Evolutionary conservation across 2,888 invertebrate genomes (phyloP), one percentile per base, ranked within the genome.

Genomic region (Linyphia triangularis): DNA sequence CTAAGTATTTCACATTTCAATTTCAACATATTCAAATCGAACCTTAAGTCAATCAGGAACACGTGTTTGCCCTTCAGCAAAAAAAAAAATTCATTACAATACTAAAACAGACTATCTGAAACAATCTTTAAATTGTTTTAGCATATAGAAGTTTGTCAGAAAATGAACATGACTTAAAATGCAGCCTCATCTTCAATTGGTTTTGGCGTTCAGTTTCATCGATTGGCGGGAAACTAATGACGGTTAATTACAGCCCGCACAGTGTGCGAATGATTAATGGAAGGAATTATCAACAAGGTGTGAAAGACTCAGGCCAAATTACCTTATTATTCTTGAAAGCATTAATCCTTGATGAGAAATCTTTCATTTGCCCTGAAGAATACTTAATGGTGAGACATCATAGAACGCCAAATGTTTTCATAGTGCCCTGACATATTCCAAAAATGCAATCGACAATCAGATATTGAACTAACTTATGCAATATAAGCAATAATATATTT

Each of bases 221-320:
- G 70, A 70, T 59, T 70, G 4, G 26, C 22, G 22, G 13, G 37
- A 81, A 37, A 81, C 30, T 81, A 70, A 79, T 79, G 79, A 67
- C 24, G 28, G 67, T 67, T 81, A 81, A 81, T 81, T 81, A 69
- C 33, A 24, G 57, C 70, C n/a, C 33, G 22, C 28, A 22, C 22
- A 28, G 67, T 67, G 73, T 67, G 63, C 37, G 69, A 26, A 81
- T 81, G 81, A 81, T 69, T 51, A 22, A 81, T 81, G 33, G 70
- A 10, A 30, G 13, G 57, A 57, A 70, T 81, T 69, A 81, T 81
- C 81, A 51, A 37, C 57, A 37, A 59, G 69, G 81, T 81, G 81
- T 69, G 57, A 69, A 70, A 24, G 59, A 40, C 51, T 57, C 13
- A 22, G 30, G 2, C 59, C 26, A 33, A 81, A 59, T 69, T 37